Base-by-base conservation (phyloP, 2,797 vertebrate species). In the Mastacembelus armatus region DNA sequence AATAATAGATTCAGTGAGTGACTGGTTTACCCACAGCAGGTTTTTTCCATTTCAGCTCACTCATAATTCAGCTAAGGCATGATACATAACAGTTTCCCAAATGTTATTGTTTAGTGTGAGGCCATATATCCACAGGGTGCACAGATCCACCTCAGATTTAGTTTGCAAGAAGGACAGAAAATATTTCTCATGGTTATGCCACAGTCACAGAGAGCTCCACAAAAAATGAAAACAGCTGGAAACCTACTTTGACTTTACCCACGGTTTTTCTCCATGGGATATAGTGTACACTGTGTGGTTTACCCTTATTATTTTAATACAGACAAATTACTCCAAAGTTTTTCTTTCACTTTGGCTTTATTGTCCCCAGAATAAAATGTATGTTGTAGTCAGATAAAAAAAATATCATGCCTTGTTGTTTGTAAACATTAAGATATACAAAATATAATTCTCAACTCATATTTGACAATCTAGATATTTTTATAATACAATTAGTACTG, bases 1-100 rank as follows among this genome's bases (percentile, higher is more conserved):
- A 86, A 84, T 71, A 83, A 82, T 67, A 71, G 80, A 78, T 56
- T 40, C 57, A 73, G 2, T 71, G 80, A 90, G 77, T 75, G 87
- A 89, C 68, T 33, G 22, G 36, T 43, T 60, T 51, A 56, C 36
- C 44, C 65, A 21, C 69, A 70, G 81, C 83, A 47, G 76, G 62
- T 68, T 83, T n/a, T 80, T 88, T 88, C 83, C 85, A 78, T 82
- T 74, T 85, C 56, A 59, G 44, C 62, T 50, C 8, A n/a, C 59
- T 78, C 66, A 56, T 75, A 77, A 74, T 72, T 81, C 51, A 75
- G 19, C 63, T 15, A 18, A 50, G 49, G 40, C 59, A 36, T 43
- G 50, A 79, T 76, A 60, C 45, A 50, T 44, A 58, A 71, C 59
- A 36, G 44, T 59, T 78, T 75, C 52, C 55, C 52, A 61, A 73